Conservation (phyloP, 2,797 vertebrate genomes). For the Helicolenus hilgendorfi region DNA sequence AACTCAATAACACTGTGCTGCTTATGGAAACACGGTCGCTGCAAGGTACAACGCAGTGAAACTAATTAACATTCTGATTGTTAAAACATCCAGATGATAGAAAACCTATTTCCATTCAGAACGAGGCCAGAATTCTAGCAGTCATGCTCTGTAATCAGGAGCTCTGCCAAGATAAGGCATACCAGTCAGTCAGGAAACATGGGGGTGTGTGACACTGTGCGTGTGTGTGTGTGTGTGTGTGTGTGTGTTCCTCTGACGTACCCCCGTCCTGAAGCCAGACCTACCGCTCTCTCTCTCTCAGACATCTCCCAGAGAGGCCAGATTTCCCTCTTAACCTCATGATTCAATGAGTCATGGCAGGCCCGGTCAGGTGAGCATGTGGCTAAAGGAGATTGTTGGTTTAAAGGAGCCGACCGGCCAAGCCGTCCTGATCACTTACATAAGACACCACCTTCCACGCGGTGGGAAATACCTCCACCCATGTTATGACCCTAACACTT, state of each 20-base stretch:
- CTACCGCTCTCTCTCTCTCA: constrained; percentile 33
- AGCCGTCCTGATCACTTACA: constrained; percentile 70
- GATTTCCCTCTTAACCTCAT: constrained; percentile 58
- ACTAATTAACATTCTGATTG: constrained; percentile 3
- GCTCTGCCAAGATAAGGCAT: constrained; percentile 69
- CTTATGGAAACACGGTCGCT: constrained; percentile 27
- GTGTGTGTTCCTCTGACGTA: constrained; percentile 49
- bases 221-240: constrained; percentile 6
- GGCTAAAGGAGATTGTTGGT: constrained; percentile 48
- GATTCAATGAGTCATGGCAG: constrained; percentile 61
- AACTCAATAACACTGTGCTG: constrained; percentile 53
- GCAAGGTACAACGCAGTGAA: constrained; percentile 4
- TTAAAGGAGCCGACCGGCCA: constrained; percentile 25
- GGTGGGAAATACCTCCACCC: constrained; percentile 62
- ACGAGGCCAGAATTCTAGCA: background rate
- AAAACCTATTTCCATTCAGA: constrained; percentile 22
- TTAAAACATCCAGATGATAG: background rate
- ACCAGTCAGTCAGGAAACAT: constrained; percentile 81
- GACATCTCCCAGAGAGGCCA: constrained; percentile 42
- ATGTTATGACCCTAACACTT: constrained; percentile 37
- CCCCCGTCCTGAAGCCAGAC: constrained; percentile 47
- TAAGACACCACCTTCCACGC: constrained; percentile 49
- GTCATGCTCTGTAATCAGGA: constrained; percentile 56
- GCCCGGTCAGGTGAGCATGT: constrained; percentile 66
- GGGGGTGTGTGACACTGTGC: constrained; percentile 26